Conservation (phyloP, 2,113 vertebrate genomes). For the Isichthys henryi region DNA sequence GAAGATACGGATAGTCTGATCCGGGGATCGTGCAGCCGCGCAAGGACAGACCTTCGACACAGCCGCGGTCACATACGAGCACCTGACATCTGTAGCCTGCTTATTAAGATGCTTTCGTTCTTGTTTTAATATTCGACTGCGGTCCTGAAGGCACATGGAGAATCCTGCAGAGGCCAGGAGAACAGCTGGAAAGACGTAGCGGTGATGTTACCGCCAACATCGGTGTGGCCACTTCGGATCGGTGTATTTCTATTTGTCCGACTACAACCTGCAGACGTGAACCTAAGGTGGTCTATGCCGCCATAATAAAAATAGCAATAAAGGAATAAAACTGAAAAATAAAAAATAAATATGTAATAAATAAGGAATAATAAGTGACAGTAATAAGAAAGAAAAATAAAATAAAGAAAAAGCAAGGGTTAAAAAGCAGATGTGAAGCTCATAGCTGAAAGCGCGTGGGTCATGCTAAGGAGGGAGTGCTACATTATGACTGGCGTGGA, state of each 20-base stretch:
- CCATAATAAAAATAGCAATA: background rate
- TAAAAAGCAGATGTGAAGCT: background rate
- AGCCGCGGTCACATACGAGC: background rate
- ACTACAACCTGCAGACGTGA: background rate
- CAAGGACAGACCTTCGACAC: background rate
- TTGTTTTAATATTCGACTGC: background rate
- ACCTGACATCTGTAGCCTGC: background rate
- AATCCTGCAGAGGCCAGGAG: background rate
- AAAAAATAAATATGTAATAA: background rate
- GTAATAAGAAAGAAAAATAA: background rate
- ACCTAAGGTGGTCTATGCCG: background rate
- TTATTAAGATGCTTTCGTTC: background rate
- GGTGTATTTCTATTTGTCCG: background rate
- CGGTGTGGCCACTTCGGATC: background rate
- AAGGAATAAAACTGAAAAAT: background rate
- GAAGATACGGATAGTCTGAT: background rate
- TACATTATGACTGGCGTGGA: background rate
- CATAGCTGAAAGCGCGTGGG: background rate
- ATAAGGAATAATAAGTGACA: background rate
- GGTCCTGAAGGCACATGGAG: background rate
- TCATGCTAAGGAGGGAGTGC: background rate
- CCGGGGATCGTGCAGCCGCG: background rate
- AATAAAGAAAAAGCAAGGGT: background rate
- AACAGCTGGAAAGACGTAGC: background rate
- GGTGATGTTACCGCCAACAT: background rate